These are phyloP conservation scores for Silurus lanzhouensis DNA, from an alignment of 2,797 vertebrate species.

Conservation along the genomic window DNA sequence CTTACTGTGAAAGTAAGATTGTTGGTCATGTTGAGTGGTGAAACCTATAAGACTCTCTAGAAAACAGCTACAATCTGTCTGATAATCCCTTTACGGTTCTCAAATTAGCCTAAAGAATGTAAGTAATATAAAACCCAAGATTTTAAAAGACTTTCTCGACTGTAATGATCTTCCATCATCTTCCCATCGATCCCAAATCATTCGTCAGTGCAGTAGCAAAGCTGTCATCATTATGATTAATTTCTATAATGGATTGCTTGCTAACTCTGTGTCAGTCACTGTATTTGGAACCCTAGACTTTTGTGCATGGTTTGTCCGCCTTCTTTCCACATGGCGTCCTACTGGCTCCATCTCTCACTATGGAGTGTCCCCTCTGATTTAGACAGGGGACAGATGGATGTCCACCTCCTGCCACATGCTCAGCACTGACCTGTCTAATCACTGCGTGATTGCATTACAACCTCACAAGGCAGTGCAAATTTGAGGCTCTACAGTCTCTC, in stretches of 20 bases:
- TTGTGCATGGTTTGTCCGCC: not conserved
- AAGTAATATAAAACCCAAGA: not conserved
- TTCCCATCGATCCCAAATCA: not conserved
- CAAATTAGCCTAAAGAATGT: not conserved
- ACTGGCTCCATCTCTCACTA: conserved; percentile 24
- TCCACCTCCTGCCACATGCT: conserved; percentile 49
- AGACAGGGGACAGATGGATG: conserved; percentile 51
- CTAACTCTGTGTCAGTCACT: not conserved
- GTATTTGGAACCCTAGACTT: not conserved
- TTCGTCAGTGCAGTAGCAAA: not conserved
- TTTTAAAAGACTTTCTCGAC: not conserved
- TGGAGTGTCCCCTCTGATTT: conserved; percentile 36
- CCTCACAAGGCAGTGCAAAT: not conserved
- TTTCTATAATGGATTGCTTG: not conserved
- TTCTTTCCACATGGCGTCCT: conserved; percentile 16
- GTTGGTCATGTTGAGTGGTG: not conserved
- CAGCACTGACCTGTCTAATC: conserved; percentile 49
- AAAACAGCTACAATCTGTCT: not conserved
- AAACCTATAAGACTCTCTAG: not conserved
- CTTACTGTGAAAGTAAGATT: not conserved
- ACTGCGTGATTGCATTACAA: conserved; percentile 22
- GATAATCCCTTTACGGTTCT: not conserved
- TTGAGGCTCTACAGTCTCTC: not conserved
- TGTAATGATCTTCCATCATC: conserved; percentile 1
- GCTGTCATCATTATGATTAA: not conserved